Evolutionary conservation across 2,113 vertebrate genomes (phyloP), one percentile per base, ranked within the genome.

Genomic region (Platanista minor): DNA sequence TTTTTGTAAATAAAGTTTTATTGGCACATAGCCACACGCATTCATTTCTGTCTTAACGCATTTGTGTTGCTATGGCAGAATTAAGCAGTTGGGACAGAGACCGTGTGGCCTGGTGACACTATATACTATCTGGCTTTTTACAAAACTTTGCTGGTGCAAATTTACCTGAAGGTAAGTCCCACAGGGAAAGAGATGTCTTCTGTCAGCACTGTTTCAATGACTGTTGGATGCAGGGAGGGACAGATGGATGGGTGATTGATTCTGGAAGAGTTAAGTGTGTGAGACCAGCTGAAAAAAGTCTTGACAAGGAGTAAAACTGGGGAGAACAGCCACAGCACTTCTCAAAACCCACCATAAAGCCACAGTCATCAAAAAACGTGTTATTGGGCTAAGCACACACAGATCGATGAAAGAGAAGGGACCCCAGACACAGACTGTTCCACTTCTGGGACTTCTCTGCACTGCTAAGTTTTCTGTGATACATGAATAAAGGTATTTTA

Each of bases 1-100:
- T 18, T 91, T 69, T 39, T 69, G 61, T 49, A 41, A 69, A 85
- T 49, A 54, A 80, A 80, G 93, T 84, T 95, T 91, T 64, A 82
- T 8, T 33, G 57, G 57, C 43, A 72, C 31, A 27, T 7, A 20
- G 18, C 57, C 31, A 72, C 6, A 0, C 13, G 36, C 46, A 12
- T 10, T 57, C 57, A n/a, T 10, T 20, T n/a, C 39, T 18, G 6
- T 33, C 41, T 41, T 41, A 8, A 1, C 12, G 49, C 29, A 27
- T 39, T 27, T 41, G 21, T 6, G 10, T 25, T 31, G 43, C 41
- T 5, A n/a, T 0, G 23, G 21, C 29, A 43, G 23, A 54, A 64
- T 36, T 25, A 57, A 31, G 57, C 10, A 46, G 31, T 0, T 20
- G 89, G 12, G 17, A 14, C 36, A 20, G 41, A 64, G 41, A 41